Base-by-base conservation (phyloP, 2,797 vertebrate genomes). In the Takifugu ocellatus region DNA sequence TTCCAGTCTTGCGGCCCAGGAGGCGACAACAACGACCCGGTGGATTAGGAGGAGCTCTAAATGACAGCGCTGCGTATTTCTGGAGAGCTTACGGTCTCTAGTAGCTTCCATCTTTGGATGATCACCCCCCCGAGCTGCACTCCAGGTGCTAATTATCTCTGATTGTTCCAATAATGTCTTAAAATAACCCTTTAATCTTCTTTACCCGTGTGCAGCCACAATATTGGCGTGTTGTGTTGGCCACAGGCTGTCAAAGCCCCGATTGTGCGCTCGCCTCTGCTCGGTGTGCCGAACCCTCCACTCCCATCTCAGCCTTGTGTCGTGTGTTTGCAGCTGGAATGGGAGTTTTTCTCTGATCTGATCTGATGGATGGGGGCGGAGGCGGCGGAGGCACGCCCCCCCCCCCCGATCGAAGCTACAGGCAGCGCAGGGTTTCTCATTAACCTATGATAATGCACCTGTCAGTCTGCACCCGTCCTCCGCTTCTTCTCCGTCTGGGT, bases 401-500 rank as follows among this genome's bases (percentile, higher is more conserved):
- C 75, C 21, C 66, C 43, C 48, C 63, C 74, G 79, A 81, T 82
- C 82, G 79, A 72, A 70, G 81, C 83, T 79, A 81, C 74, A 78
- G 74, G 72, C 82, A 59, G 82, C 79, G 50, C 76, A 33, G 44
- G 78, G 66, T 82, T 81, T 78, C 84, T 87, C 82, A 87, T 90
- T 88, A 89, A 87, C 87, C 87, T 84, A 71, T 81, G 82, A 82
- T 88, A 86, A 88, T 88, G 82, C 76, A 85, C 79, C 81, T 82
- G 86, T 82, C 87, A 77, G 69, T 71, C 79, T 50, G 56, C 63
- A 49, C 36, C 0, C 68, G 63, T 72, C 63, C 72, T 70, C 68
- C 66, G 58, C 67, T 54, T 65, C 49, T 55, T 57, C 51, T 49
- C 49, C 15, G 12, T 49, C 26, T 36, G 43, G 25, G 59, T 59